Percentiles rank a stretch among this genome's conserved stretches.
phyloP scores from a whole-genome alignment of 92 coral and sea anemone genomes.

The Epizoanthus stellaris region DNA sequence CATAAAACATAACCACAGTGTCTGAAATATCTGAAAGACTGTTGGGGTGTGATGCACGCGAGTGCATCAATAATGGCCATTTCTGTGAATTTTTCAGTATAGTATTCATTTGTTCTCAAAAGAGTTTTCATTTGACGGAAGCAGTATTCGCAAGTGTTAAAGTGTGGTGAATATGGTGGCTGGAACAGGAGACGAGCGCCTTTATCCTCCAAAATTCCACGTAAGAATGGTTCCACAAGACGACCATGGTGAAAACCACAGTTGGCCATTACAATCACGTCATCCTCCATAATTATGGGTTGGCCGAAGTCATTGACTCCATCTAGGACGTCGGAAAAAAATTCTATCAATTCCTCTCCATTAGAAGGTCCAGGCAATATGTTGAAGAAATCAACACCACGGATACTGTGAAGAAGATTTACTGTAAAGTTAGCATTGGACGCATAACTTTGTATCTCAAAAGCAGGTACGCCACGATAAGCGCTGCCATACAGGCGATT shows the following conservation, averaged over 20 bases:
- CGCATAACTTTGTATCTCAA: conserved; percentile 56
- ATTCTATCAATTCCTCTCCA: conserved; percentile 48
- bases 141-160: conserved; percentile 59
- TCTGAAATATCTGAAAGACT: conserved; percentile 27
- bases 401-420: conserved; percentile 37
- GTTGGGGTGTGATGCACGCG: conserved; percentile 36
- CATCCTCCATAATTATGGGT: conserved; percentile 43
- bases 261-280: conserved; percentile 36
- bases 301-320: conserved; percentile 33
- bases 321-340: conserved; percentile 33
- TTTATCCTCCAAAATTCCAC: conserved; percentile 28
- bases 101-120: conserved; percentile 55
- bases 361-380: conserved; percentile 54
- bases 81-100: conserved; percentile 42
- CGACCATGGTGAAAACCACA: not conserved
- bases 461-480: conserved; percentile 46
- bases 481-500: no score
- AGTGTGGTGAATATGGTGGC: conserved; percentile 56
- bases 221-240: conserved; percentile 46
- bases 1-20: conserved; percentile 56
- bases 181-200: conserved; percentile 55
- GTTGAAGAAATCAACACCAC: conserved; percentile 43
- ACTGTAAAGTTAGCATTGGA: conserved; percentile 28
- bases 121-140: conserved; percentile 43
- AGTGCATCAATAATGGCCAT: conserved; percentile 52